Evolutionary conservation across 2,888 invertebrate genomes (phyloP).

Genomic region (Plagodis dolabraria): DNA sequence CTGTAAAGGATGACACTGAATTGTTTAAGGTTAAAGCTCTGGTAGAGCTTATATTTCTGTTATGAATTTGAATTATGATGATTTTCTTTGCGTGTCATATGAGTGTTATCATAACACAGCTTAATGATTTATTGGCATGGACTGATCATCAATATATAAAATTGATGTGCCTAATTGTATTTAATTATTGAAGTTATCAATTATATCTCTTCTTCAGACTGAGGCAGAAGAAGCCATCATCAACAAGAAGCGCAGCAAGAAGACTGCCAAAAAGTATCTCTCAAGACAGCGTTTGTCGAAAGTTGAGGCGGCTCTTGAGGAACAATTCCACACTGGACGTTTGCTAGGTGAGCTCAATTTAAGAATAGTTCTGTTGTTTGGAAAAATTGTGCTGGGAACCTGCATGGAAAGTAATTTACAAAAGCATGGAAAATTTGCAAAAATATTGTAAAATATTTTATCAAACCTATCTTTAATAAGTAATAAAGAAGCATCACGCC

Average conservation of each 20-base stretch:
- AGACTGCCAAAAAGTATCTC: constrained; percentile 96
- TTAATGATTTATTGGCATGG: constrained; percentile 44
- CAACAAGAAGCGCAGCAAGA: constrained; percentile 97
- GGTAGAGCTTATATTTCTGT: no score
- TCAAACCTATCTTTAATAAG: no score
- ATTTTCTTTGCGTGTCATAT: constrained; percentile 86
- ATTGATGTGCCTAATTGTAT: neutral
- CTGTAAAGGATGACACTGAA: no score
- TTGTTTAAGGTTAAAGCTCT: no score
- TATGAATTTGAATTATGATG: constrained; percentile 31
- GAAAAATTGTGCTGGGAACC: no score
- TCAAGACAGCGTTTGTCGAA: constrained; percentile 96
- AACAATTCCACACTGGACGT: constrained; percentile 98
- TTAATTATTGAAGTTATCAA: neutral
- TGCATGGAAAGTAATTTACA: no score
- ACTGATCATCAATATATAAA: constrained; percentile 37
- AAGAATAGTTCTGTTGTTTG: no score
- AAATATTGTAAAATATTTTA: no score
- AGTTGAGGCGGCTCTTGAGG: constrained; percentile 96
- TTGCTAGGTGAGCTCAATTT: constrained; percentile 90
- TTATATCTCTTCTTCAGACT: constrained; percentile 81
- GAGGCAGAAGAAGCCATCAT: constrained; percentile 97
- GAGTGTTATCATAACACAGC: constrained; percentile 50
- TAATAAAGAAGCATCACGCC: no score
- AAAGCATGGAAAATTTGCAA: no score